Evolutionary conservation across 2,888 invertebrate species (phyloP).

Genomic region (Noctua comes): DNA sequence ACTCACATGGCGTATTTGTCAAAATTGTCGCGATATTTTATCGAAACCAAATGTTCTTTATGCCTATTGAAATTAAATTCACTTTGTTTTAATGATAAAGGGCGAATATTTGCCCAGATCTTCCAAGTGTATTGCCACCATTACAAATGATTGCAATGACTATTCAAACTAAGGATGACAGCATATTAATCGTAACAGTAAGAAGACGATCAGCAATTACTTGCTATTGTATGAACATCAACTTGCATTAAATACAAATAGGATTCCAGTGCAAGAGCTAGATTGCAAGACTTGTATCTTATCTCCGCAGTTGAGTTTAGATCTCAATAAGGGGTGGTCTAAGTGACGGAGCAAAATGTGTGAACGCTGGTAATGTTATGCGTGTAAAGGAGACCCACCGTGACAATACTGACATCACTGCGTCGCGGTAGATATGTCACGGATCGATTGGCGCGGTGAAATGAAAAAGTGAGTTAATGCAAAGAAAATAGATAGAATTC

Average conservation of each 20-base stretch:
- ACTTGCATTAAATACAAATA: conserved; percentile 30
- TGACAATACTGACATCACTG: not conserved
- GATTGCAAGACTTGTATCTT: conserved; percentile 42
- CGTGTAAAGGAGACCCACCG: not conserved
- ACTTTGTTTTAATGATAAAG: too few species aligned
- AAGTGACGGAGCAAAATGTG: conserved; percentile 26
- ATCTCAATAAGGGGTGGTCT: conserved; percentile 50
- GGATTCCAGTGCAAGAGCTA: conserved; percentile 16
- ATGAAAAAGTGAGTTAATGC: not conserved
- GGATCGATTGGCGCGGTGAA: not conserved
- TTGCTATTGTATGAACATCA: conserved; percentile 36
- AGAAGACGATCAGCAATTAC: conserved; percentile 42
- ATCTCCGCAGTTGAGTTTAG: conserved; percentile 35
- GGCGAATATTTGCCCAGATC: too few species aligned
- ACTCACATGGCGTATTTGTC: too few species aligned
- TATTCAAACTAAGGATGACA: not conserved
- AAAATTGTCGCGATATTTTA: too few species aligned
- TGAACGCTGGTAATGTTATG: not conserved
- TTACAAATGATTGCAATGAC: conserved; percentile 31
- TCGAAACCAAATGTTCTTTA: too few species aligned
- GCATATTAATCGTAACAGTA: conserved; percentile 5
- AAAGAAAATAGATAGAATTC: not conserved
- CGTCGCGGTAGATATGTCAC: not conserved
- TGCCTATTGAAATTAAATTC: too few species aligned
- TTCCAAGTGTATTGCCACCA: not conserved